Percentiles rank a stretch among this genome's conserved stretches.
Evolutionary conservation across 2,888 invertebrate genomes (phyloP).

Genomic region (Crematogaster levior): DNA sequence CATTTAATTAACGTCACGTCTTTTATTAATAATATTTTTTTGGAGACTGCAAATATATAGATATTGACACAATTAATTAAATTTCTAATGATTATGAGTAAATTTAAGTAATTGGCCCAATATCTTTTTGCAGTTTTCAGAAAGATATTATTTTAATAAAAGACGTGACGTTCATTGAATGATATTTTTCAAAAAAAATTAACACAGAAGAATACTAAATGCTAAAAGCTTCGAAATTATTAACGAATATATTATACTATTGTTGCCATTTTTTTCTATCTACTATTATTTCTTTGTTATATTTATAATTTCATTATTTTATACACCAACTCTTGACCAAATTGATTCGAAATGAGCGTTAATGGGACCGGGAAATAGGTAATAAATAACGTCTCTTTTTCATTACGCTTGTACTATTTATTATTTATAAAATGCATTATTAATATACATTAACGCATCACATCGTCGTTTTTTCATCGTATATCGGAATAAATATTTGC

Average conservation of each 20-base stretch:
- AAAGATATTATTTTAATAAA: no score
- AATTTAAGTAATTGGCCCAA: no score
- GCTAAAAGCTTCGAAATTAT: background rate
- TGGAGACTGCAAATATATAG: background rate
- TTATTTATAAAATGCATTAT: slow-evolving; percentile 31
- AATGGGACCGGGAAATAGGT: slow-evolving; percentile 7
- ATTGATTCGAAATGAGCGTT: slow-evolving; percentile 17
- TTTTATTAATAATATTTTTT: background rate
- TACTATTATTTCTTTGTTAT: background rate
- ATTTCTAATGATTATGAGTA: no score
- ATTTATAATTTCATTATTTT: slow-evolving; percentile 17
- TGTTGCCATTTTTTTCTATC: background rate
- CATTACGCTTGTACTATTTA: slow-evolving; percentile 17
- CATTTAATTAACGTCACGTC: background rate
- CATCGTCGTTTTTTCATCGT: background rate
- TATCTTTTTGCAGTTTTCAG: no score
- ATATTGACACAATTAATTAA: background rate
- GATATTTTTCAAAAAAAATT: no score
- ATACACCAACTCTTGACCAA: slow-evolving; percentile 15
- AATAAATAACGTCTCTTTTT: slow-evolving; percentile 31
- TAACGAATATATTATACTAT: background rate
- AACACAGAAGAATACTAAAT: no score
- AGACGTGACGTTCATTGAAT: no score
- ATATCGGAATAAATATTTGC: slow-evolving; percentile 32
- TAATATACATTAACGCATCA: slow-evolving; percentile 33